Evolutionary conservation across 2,888 invertebrate genomes (phyloP).

Genomic region (Sarcophaga subvicina): DNA sequence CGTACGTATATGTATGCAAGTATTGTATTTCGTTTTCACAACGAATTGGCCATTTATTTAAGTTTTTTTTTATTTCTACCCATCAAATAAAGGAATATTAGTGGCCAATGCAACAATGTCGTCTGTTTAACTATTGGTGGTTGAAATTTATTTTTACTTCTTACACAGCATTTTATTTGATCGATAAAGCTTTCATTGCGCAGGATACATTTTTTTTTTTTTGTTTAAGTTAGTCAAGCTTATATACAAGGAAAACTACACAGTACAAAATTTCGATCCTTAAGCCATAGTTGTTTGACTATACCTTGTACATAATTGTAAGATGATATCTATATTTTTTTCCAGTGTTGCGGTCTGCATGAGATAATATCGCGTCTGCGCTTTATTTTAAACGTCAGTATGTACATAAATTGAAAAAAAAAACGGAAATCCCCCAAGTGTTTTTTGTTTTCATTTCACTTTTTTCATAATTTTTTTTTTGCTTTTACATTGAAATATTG

Average conservation of each 20-base stretch:
- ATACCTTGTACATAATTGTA: too few relatives aligned
- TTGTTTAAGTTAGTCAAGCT: not conserved
- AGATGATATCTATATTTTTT: too few relatives aligned
- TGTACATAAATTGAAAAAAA: too few relatives aligned
- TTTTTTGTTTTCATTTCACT: too few relatives aligned
- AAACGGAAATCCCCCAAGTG: too few relatives aligned
- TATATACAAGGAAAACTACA: slow-evolving; percentile 21
- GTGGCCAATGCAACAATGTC: slow-evolving; percentile 60
- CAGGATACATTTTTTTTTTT: slow-evolving; percentile 42
- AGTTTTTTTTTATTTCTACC: not conserved
- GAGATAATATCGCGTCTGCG: too few relatives aligned
- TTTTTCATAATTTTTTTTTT: too few relatives aligned
- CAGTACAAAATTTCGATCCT: not conserved
- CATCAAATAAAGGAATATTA: slow-evolving; percentile 40
- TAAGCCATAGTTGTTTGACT: too few relatives aligned
- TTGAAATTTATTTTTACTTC: slow-evolving; percentile 31
- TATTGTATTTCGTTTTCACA: not conserved
- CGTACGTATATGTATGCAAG: too few relatives aligned
- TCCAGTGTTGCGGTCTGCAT: too few relatives aligned
- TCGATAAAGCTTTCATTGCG: slow-evolving; percentile 61
- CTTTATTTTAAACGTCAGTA: too few relatives aligned
- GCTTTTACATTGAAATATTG: too few relatives aligned
- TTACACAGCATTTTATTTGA: slow-evolving; percentile 32
- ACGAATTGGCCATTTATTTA: not conserved
- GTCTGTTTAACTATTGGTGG: slow-evolving; percentile 59